Evolutionary conservation across 2,888 invertebrate species (phyloP), one percentile per base, ranked within the genome.

Genomic region (Aproaerema taeniolella): DNA sequence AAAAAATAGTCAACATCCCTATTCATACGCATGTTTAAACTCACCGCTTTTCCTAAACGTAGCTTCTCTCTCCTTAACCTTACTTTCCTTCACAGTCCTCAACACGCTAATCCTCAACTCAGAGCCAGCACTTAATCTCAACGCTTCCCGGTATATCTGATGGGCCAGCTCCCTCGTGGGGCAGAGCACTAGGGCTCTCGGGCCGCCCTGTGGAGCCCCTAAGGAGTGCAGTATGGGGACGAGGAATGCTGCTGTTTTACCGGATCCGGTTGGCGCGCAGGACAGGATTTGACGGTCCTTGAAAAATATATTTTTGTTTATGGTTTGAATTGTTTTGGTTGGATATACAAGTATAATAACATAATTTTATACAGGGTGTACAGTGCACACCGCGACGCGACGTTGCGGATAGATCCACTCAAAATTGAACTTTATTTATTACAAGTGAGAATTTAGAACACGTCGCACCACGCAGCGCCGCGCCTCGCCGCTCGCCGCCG

Each of bases 181-280:
- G 54, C 96, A 94, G 8, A 99, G 87, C 31, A 99, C 90, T 1
- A 99, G 80, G 6, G 97, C 96, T 46, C 98, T 87, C 38, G 95
- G 93, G 0, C 97, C 97, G 13, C 89, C 88, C 35, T 91, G 91
- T 0, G 80, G 94, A 28, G 88, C 86, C 10, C 89, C 89, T 28
- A 98, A 85, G 0, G 90, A 83, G 58, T 96, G 92, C 20, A 99
- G 89, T 7, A 99, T 87, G 0, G 99, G 99, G 2, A 98, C 70
- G 0, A 98, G 87, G 77, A 98, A 99, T 0, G 98, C 97, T 1
- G 96, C 93, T 0, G 99, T 99, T 83, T 99, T 99, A 6, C 99
- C 99, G 0, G 97, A 98, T 1, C 99, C 99, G 0, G 99, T 99
- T 0, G 98, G 98, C 0, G 99, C 99, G 71, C 96, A 97, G 0